A percentile compares a stretch with the other conserved stretches of the same genome.
Evolutionary conservation across 1,140 invertebrate genomes (phyloP).

Genomic region (Euwallacea similis): DNA sequence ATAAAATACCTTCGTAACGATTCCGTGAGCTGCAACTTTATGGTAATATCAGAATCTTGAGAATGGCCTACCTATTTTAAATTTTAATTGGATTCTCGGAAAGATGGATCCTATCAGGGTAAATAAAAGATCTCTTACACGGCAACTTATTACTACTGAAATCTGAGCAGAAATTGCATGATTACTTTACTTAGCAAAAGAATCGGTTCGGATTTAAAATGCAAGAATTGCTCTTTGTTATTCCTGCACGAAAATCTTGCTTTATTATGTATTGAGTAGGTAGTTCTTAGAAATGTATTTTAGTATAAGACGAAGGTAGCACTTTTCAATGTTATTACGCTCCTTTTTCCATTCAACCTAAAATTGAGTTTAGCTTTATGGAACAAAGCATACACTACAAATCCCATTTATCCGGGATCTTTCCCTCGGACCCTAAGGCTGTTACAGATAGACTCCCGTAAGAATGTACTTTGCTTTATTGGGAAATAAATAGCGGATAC

Average conservation of each 20-base stretch:
- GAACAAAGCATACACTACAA: neutral
- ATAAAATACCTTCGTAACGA: no score
- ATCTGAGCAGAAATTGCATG: constrained; percentile 16
- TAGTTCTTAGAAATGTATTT: neutral
- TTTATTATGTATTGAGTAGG: neutral
- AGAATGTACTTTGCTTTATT: constrained; percentile 7
- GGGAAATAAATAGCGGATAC: neutral
- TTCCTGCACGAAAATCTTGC: neutral
- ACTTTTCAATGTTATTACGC: neutral
- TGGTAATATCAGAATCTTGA: no score
- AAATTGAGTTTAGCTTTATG: neutral
- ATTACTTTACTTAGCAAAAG: constrained; percentile 18
- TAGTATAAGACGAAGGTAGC: neutral
- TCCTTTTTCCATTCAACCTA: neutral
- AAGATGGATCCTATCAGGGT: constrained; percentile 7
- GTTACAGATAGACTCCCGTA: constrained; percentile 3
- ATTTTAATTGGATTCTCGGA: constrained; percentile 11
- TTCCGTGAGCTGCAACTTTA: no score
- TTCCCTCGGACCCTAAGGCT: neutral
- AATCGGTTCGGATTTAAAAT: constrained; percentile 17
- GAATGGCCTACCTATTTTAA: constrained; percentile 5
- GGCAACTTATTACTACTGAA: constrained; percentile 17
- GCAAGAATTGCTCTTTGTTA: constrained; percentile 13
- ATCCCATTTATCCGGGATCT: neutral
- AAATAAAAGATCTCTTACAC: constrained; percentile 16